Evolutionary conservation across 2,888 invertebrate species (phyloP).

Genomic region (Drosophila putrida): DNA sequence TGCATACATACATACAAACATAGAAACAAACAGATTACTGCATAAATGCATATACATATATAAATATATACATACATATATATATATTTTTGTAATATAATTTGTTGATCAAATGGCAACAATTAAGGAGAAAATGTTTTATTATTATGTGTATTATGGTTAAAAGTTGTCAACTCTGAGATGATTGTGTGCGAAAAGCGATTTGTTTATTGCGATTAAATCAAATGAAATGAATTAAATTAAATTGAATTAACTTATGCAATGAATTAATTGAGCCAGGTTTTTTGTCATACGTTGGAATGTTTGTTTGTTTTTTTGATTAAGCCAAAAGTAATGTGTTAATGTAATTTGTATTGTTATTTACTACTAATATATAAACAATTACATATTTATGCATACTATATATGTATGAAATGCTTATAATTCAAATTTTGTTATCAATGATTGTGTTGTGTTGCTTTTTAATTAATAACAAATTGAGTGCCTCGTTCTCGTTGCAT

Average conservation of each 20-base stretch:
- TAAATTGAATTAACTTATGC: conserved; percentile 9
- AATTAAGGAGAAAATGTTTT: conserved; percentile 57
- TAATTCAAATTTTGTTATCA: conserved; percentile 60
- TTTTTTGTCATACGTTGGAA: conserved; percentile 45
- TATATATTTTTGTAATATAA: conserved; percentile 75
- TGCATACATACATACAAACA: conserved; percentile 36
- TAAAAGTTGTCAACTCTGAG: conserved; percentile 44
- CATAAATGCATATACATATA: conserved; percentile 25
- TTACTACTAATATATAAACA: conserved; percentile 68
- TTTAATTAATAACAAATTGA: conserved; percentile 61
- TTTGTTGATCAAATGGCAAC: conserved; percentile 64
- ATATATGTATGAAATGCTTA: conserved; percentile 54
- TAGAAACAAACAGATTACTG: conserved; percentile 29
- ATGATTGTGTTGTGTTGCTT: conserved; percentile 47
- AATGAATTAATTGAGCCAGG: conserved; percentile 64
- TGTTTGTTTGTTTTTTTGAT: conserved; percentile 73
- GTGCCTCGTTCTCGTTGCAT: conserved; percentile 75
- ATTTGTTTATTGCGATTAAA: conserved; percentile 56
- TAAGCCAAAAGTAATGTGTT: conserved; percentile 80
- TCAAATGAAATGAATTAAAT: conserved; percentile 21
- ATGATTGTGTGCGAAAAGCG: conserved; percentile 48
- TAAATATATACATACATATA: conserved; percentile 36
- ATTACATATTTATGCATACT: conserved; percentile 26
- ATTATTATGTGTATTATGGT: conserved; percentile 52
- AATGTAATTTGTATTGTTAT: conserved; percentile 79